These are phyloP conservation scores for Morone chrysops DNA, from an alignment of 2,113 vertebrate species.

Conservation along the genomic window DNA sequence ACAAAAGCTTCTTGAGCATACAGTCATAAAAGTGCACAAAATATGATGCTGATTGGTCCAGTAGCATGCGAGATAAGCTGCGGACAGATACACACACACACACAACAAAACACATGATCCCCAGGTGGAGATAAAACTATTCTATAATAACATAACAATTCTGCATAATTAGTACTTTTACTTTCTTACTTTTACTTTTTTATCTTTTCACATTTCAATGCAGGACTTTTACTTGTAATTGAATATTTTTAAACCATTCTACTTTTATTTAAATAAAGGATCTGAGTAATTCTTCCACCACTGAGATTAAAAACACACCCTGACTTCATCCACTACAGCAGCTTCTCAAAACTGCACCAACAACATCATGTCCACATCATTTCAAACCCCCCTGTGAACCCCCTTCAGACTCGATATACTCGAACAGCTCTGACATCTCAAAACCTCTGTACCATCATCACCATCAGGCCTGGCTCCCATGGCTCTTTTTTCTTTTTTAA, in stretches of 20 bases:
- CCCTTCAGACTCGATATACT: not conserved
- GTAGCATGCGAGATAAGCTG: too few species aligned
- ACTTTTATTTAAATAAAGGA: not conserved
- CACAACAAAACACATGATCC: too few species aligned
- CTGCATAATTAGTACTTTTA: too few species aligned
- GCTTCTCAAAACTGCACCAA: not conserved
- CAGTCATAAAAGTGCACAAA: too few species aligned
- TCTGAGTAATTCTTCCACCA: not conserved
- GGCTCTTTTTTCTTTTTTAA: constrained; percentile 68
- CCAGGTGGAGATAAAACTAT: too few species aligned
- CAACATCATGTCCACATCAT: not conserved
- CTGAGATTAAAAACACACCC: not conserved
- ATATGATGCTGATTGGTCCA: too few species aligned
- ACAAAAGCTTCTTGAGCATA: too few species aligned
- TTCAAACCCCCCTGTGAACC: not conserved
- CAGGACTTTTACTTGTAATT: not conserved
- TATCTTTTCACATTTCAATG: not conserved
- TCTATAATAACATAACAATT: too few species aligned
- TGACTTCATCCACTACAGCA: not conserved
- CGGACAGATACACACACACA: too few species aligned
- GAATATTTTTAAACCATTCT: not conserved
- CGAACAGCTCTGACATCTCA: not conserved
- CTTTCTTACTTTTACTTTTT: too few species aligned
- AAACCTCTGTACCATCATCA: constrained; percentile 26
- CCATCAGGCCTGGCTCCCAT: constrained; percentile 37